A percentile compares a stretch with the other conserved stretches of the same genome.
phyloP scores from a whole-genome alignment of 2,797 vertebrate species.

The Neolamprologus multifasciatus region DNA sequence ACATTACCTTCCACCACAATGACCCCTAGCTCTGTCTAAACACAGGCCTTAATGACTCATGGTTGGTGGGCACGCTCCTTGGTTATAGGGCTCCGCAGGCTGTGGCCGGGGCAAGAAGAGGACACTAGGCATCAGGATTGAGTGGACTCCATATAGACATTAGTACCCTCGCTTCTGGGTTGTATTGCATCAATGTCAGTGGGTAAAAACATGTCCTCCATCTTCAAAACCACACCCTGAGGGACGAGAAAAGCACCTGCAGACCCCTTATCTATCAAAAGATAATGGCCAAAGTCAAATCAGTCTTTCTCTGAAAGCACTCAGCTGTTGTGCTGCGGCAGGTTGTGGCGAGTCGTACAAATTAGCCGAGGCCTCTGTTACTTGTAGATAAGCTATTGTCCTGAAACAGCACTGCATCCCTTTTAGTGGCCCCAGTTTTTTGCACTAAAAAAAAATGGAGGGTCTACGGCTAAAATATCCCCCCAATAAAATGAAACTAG shows the following conservation, averaged over 20 bases:
- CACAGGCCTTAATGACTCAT: constrained; percentile 61
- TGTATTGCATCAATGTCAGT: constrained; percentile 76
- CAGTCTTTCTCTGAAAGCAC: constrained; percentile 71
- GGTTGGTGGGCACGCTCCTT: constrained; percentile 45
- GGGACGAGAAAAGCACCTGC: constrained; percentile 66
- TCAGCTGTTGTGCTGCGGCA: constrained; percentile 59
- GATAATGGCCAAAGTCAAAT: constrained; percentile 78
- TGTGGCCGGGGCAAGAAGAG: constrained; percentile 38
- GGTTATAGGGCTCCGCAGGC: constrained; percentile 57
- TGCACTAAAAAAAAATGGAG: constrained; percentile 26
- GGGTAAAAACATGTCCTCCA: constrained; percentile 80
- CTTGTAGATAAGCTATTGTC: constrained; percentile 68
- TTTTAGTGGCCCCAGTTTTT: constrained; percentile 16
- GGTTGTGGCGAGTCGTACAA: constrained; percentile 73
- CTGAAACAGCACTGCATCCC: constrained; percentile 45
- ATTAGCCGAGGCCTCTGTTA: constrained; percentile 64
- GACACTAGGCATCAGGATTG: constrained; percentile 55
- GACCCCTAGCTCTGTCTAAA: constrained; percentile 56
- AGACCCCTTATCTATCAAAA: constrained; percentile 77
- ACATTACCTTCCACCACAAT: constrained; percentile 35
- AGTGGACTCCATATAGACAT: constrained; percentile 70
- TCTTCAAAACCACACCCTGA: constrained; percentile 71
- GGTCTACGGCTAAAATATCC: constrained; percentile 40
- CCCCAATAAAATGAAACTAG: constrained; percentile 46
- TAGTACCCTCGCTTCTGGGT: constrained; percentile 73